Evolutionary conservation across 2,797 vertebrate species (phyloP), one percentile per base, ranked within the genome.

Genomic region (Austrolebias charrua): DNA sequence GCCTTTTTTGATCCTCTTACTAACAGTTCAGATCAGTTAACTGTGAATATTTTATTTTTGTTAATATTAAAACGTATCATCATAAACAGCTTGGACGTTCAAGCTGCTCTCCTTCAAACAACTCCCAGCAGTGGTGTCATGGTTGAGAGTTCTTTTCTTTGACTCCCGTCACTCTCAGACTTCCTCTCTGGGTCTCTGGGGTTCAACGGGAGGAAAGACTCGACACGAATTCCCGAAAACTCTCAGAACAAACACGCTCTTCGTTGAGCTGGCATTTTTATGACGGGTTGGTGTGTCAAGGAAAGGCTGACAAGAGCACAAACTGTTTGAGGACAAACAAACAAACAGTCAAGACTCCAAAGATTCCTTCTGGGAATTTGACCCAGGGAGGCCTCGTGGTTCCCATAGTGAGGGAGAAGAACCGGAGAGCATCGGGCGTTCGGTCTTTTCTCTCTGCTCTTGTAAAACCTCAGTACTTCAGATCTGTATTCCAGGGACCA

Each of bases 251-350:
- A 89, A 88, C 78, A 68, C 16, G 7, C 63, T 75, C 58, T 80
- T 83, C 46, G 75, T 79, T 78, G 66, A 84, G 69, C 59, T 4
- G 81, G 80, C 77, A 76, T 84, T 86, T 89, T 88, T 86, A 87
- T 86, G 83, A 83, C 77, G 79, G 84, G 78, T 79, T 82, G 76
- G 74, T 68, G 69, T 82, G 72, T 79, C 54, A 55, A 72, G 67
- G 82, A 79, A 80, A 80, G 60, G 76, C 78, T 66, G 76, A 71
- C 42, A 57, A 63, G 66, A 62, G 69, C 71, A 53, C 72, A 60
- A 66, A 43, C 72, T 78, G 69, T 72, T 35, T 35, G 69, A 49
- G 43, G 52, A 31, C 70, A 86, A 79, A 80, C 56, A 86, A 87
- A 88, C 80, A 86, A 84, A 88, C 67, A 78, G 80, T 79, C 58